Base-by-base conservation (phyloP, 2,888 invertebrate species). In the Leptura quadrifasciata region DNA sequence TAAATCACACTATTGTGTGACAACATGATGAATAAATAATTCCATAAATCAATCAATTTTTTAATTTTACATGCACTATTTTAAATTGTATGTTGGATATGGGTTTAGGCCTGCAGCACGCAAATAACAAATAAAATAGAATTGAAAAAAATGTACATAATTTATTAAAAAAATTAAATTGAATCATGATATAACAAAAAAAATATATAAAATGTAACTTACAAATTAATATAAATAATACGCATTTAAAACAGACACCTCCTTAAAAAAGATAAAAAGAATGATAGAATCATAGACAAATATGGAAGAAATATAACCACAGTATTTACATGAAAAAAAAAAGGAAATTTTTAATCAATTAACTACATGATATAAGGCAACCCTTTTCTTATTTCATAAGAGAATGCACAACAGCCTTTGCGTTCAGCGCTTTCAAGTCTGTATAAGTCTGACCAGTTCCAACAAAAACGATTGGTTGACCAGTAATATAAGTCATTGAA, bases 401-500 rank as follows among this genome's bases (percentile, higher is more conserved):
- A 72, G 98, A 96, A 87, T 96, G 94, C 5, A 99, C 99, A 55
- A 99, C 98, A 71, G 98, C 97, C 88, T 96, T 97, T 10, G 96
- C 97, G 89, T 99, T 99, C 82, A 99, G 92, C 75, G 97, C 97
- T 89, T 98, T 97, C 85, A 99, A 91, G 91, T 99, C 99, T 0
- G 97, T 96, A 89, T 99, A 99, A 0, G 99, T 99, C 91, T 99
- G 99, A 1, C 99, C 99, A 2, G 98, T 99, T 54, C 99, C 99
- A 17, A 99, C 99, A 88, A 98, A 98, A 60, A 98, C 97, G 71
- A 99, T 99, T 0, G 99, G 99, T 89, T 99, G 99, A 0, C 99
- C 99, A 0, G 99, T 99, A 79, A 99, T 98, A 89, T 99, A 99
- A 0, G 99, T 98, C 99, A 99, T 99, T 17, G 99, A 99, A 84